phyloP scores from a whole-genome alignment of 2,888 invertebrate genomes.

The Scaptomyza cyrtandrae region DNA sequence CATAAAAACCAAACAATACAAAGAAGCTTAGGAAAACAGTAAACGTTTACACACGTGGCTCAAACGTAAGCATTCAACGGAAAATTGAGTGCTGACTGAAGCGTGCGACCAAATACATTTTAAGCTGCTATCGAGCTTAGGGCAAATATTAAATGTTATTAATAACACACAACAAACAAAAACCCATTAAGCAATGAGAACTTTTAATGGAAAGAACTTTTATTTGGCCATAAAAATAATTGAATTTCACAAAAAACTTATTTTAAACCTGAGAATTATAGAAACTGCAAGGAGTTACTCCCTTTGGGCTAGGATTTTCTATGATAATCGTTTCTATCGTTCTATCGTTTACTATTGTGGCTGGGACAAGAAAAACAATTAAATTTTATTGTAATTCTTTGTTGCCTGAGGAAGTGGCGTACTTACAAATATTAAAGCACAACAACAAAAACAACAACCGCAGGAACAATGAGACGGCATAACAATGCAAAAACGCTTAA shows the following conservation, averaged over 20 bases:
- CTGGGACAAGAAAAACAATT: constrained; percentile 59
- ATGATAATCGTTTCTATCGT: constrained; percentile 30
- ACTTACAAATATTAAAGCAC: constrained; percentile 73
- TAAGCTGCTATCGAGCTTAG: neutral
- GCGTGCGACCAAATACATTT: neutral
- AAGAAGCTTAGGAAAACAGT: constrained; percentile 40
- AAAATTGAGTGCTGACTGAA: neutral
- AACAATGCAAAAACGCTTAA: constrained; percentile 73
- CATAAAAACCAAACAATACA: constrained; percentile 42
- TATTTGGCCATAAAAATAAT: neutral
- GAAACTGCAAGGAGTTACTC: neutral
- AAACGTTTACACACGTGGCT: constrained; percentile 24
- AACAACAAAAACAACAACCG: constrained; percentile 28
- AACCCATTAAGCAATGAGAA: neutral
- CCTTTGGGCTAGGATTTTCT: constrained; percentile 8
- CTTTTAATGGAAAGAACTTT: neutral
- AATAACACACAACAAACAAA: neutral
- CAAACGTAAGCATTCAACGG: constrained; percentile 1
- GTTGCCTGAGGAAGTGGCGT: constrained; percentile 61
- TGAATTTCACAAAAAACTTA: neutral
- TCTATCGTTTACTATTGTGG: constrained; percentile 10
- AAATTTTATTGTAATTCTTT: constrained; percentile 51
- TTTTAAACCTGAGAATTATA: neutral
- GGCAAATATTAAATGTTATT: neutral
- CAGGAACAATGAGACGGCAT: constrained; percentile 45